phyloP scores from a whole-genome alignment of 2,888 invertebrate genomes.

The Mythimna loreyi region DNA sequence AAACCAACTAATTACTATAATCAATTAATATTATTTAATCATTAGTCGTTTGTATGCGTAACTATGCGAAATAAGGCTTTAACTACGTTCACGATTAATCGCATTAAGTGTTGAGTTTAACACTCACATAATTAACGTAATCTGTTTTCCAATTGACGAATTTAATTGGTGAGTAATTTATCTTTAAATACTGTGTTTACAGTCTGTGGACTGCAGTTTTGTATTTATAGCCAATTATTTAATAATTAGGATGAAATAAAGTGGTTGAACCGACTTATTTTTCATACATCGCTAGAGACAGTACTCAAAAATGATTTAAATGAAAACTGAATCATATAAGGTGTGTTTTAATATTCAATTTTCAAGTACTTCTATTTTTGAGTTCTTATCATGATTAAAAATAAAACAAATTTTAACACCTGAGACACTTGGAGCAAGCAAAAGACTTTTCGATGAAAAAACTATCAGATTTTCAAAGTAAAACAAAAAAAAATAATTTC shows the following conservation, averaged over 20 bases:
- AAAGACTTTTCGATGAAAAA: too few relatives aligned
- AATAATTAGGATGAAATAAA: not conserved
- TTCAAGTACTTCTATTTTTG: too few relatives aligned
- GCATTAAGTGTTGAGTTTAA: slow-evolving; percentile 38
- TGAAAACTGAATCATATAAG: too few relatives aligned
- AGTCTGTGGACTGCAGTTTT: slow-evolving; percentile 1
- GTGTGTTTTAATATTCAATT: too few relatives aligned
- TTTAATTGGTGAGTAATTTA: slow-evolving; percentile 40
- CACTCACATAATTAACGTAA: slow-evolving; percentile 48
- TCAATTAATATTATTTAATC: slow-evolving; percentile 7
- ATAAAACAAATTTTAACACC: too few relatives aligned
- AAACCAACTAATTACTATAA: slow-evolving; percentile 8
- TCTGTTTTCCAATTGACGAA: slow-evolving; percentile 31
- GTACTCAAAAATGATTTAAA: too few relatives aligned
- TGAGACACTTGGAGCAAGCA: too few relatives aligned
- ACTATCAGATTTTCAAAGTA: too few relatives aligned
- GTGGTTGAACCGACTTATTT: not conserved
- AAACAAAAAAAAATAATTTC: too few relatives aligned
- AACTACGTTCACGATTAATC: slow-evolving; percentile 29
- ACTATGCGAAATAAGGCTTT: slow-evolving; percentile 12
- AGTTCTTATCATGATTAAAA: too few relatives aligned
- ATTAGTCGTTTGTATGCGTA: not conserved
- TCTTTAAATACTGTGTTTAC: slow-evolving; percentile 24
- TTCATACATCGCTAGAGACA: too few relatives aligned
- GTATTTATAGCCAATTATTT: not conserved